A percentile compares a stretch with the other conserved stretches of the same genome.
These are phyloP conservation scores for Rhaphigaster nebulosa DNA, from an alignment of 2,888 invertebrate genomes.

Conservation along the genomic window DNA sequence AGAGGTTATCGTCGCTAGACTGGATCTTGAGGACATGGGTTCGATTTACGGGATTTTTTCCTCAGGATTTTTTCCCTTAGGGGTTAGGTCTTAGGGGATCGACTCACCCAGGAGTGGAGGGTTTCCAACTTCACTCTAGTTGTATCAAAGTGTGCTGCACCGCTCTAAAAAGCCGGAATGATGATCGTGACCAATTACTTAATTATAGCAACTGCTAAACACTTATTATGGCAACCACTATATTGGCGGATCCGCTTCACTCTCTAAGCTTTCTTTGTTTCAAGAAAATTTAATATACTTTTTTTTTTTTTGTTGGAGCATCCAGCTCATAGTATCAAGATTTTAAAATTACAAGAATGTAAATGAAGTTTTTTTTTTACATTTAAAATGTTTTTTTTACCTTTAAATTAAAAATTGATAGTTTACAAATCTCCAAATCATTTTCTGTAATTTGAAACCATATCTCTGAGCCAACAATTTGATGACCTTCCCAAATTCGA, in stretches of 20 bases:
- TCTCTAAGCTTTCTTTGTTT: neutral
- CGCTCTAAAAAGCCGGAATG: neutral
- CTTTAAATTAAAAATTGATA: no score
- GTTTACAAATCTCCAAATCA: no score
- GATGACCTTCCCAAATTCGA: neutral
- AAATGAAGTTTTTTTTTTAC: no score
- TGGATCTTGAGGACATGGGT: neutral
- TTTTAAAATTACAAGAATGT: no score
- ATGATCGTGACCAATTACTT: neutral
- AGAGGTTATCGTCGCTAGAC: neutral
- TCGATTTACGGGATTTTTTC: slow-evolving; percentile 7
- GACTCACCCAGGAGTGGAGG: neutral
- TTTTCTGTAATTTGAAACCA: no score
- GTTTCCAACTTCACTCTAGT: neutral
- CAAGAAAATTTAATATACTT: no score
- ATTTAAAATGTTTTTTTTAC: no score
- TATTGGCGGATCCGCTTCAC: neutral
- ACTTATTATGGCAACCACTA: neutral
- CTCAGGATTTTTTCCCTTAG: neutral
- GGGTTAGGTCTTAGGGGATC: neutral
- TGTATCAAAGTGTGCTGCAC: neutral
- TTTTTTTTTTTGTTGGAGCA: no score
- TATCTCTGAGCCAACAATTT: no score
- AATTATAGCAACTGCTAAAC: neutral
- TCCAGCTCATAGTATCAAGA: no score